Percentiles rank a stretch among this genome's conserved stretches.
phyloP scores from a whole-genome alignment of 2,888 invertebrate genomes.

The Acrocera orbiculus region DNA sequence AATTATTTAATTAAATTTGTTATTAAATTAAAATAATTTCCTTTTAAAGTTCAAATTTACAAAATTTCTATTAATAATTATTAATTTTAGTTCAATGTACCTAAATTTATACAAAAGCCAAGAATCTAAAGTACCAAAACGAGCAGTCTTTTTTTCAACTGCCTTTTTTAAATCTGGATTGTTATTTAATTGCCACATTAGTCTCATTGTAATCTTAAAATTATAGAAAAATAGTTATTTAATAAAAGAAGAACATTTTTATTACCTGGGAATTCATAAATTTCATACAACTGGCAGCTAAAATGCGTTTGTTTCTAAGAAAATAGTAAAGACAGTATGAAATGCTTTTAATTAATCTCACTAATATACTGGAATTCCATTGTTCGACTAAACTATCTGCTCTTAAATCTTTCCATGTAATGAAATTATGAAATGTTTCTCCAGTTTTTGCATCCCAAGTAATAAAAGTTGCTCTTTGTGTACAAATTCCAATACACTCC shows the following conservation, averaged over 20 bases:
- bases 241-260: constrained; percentile 1
- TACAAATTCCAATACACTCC: constrained; percentile 64
- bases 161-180: constrained; percentile 49
- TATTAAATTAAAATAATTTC: neutral
- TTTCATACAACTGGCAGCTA: constrained; percentile 69
- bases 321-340: constrained; percentile 49
- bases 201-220: constrained; percentile 52
- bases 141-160: constrained; percentile 42
- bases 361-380: constrained; percentile 59
- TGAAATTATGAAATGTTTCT: constrained; percentile 63
- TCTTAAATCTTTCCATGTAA: constrained; percentile 80
- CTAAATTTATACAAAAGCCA: constrained; percentile 78
- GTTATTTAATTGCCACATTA: constrained; percentile 63
- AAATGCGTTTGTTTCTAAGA: constrained; percentile 61
- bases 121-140: constrained; percentile 80
- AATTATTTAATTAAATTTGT: no score
- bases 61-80: no score
- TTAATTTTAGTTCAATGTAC: constrained; percentile 7
- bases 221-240: neutral
- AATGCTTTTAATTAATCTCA: constrained; percentile 36
- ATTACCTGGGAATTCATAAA: constrained; percentile 71
- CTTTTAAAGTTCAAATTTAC: no score
- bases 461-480: constrained; percentile 63
- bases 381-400: constrained; percentile 51
- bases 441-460: constrained; percentile 67